Evolutionary conservation across 1,140 invertebrate genomes (phyloP).

Genomic region (Leptestheria dahalacensis): DNA sequence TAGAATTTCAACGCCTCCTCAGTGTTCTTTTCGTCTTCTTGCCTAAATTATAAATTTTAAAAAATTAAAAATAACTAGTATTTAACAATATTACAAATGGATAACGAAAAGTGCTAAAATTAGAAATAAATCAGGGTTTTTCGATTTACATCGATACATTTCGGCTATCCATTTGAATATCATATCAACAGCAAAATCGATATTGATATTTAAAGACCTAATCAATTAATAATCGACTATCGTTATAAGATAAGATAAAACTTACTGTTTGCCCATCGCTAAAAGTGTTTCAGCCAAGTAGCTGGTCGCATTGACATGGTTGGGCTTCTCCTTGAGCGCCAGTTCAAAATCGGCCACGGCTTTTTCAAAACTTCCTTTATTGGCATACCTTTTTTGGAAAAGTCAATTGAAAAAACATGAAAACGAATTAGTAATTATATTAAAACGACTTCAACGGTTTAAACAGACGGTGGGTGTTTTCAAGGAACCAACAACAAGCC

Average conservation of each 20-base stretch:
- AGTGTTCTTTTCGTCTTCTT: constrained; percentile 36
- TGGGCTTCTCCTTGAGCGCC: constrained; percentile 70
- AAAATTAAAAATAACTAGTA: constrained; percentile 9
- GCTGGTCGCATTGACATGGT: constrained; percentile 83
- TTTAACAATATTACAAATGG: constrained; percentile 1
- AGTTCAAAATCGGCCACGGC: constrained; percentile 89
- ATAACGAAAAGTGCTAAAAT: neutral
- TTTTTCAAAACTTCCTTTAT: constrained; percentile 80
- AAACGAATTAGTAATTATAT: neutral
- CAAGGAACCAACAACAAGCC: no score
- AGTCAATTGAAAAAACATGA: neutral
- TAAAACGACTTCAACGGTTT: neutral
- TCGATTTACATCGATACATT: no score
- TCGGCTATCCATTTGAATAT: neutral
- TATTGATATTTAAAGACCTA: neutral
- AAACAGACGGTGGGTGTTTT: no score
- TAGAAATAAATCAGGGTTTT: constrained; percentile 1
- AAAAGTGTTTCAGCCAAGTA: constrained; percentile 86
- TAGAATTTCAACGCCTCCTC: constrained; percentile 72
- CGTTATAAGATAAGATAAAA: neutral
- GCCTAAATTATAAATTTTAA: no score
- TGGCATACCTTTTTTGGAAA: constrained; percentile 50
- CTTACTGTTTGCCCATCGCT: constrained; percentile 52
- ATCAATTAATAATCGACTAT: constrained; percentile 6
- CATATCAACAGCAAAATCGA: no score